These are phyloP conservation scores for Tolmerus cingulatus DNA, from an alignment of 2,888 invertebrate genomes.

Conservation along the genomic window DNA sequence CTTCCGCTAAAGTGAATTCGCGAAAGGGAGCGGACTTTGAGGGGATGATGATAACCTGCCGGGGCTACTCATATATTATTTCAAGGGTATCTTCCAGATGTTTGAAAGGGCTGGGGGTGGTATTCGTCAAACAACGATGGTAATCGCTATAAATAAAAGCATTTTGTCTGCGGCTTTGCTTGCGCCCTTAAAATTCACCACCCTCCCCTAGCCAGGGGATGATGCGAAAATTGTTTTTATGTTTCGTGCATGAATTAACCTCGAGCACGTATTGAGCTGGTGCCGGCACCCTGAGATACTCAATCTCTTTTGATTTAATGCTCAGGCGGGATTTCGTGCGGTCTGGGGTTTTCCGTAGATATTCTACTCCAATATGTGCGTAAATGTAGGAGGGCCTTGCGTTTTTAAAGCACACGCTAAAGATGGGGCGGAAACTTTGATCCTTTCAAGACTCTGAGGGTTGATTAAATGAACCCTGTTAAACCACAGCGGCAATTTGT, in stretches of 20 bases:
- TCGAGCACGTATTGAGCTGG: not conserved
- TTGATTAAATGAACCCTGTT: not conserved
- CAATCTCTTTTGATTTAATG: not conserved
- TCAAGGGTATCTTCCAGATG: not conserved
- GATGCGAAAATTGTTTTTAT: not conserved
- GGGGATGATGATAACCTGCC: not conserved
- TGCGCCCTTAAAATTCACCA: not conserved
- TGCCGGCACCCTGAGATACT: not conserved
- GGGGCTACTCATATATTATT: slow-evolving; percentile 3
- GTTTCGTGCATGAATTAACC: not conserved
- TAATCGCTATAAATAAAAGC: slow-evolving; percentile 2
- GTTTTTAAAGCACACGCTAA: not conserved
- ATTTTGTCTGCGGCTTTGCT: not conserved
- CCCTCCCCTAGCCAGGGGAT: not conserved
- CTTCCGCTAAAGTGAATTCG: not conserved
- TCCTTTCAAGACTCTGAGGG: not conserved
- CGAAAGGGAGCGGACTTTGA: not conserved
- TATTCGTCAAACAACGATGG: not conserved
- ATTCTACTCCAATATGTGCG: not conserved
- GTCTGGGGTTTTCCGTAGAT: not conserved
- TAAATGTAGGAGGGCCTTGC: not conserved
- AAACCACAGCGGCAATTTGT: not conserved
- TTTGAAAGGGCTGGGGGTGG: not conserved
- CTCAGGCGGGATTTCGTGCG: not conserved
- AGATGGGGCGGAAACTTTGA: not conserved